Evolutionary conservation across 2,113 vertebrate species (phyloP).

Genomic region (Pipra filicauda): DNA sequence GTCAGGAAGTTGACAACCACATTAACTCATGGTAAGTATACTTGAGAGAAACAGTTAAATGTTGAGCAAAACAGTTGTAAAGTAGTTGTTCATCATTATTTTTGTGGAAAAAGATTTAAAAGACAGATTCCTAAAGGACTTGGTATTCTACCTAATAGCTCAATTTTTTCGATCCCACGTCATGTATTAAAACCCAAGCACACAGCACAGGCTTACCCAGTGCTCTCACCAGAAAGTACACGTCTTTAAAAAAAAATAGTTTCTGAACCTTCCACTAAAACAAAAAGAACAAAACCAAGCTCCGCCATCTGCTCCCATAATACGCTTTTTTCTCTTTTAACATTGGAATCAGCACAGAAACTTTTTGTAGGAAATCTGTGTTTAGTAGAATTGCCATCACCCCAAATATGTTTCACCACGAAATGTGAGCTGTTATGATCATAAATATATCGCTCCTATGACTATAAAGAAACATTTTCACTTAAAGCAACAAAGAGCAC

Average conservation of each 20-base stretch:
- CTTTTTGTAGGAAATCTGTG: background rate
- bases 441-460: background rate
- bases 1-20: background rate
- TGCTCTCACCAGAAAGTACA: background rate
- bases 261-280: background rate
- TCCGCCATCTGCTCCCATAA: background rate
- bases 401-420: background rate
- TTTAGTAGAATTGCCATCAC: background rate
- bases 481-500: background rate
- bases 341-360: background rate
- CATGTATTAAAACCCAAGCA: background rate
- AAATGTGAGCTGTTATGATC: background rate
- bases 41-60: background rate
- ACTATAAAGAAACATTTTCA: background rate
- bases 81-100: background rate
- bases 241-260: background rate
- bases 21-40: background rate
- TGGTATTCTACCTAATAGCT: background rate
- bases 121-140: background rate
- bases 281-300: background rate
- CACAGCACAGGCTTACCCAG: background rate
- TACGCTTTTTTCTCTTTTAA: background rate
- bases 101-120: background rate
- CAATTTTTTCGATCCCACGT: background rate
- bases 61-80: background rate